Base-by-base conservation (phyloP, 1,140 invertebrate genomes). In the Lerema accius region DNA sequence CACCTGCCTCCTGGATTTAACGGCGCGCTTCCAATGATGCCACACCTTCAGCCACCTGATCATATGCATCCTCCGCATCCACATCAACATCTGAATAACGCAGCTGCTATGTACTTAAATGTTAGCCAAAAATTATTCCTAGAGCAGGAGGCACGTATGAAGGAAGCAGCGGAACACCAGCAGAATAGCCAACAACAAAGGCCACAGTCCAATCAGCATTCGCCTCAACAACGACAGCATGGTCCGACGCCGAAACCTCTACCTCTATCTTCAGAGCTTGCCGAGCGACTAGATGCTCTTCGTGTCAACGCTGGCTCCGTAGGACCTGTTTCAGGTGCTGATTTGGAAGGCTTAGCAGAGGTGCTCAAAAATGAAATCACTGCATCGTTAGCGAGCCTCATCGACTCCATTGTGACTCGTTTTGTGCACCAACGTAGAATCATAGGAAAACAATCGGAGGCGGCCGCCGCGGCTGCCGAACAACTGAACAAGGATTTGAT, bases 301-400 rank as follows among this genome's bases (percentile, higher is more conserved):
- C 92, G 94, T 62, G 93, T 90, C 71, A 93, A 92, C 68, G 92
- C 92, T 14, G 92, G 88, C 66, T 93, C 94, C 9, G 86, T 89
- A 45, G 93, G 93, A 55, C 91, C 94, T 23, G 93, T 95, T 65
- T 94, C 94, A 0, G 94, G 94, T 16, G 92, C 94, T 10, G 97
- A 98, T 79, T 91, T 98, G 0, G 96, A 98, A 87, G 95, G 95
- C 46, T 91, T 98, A 40, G 96, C 96, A 4, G 97, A 98, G 71
- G 94, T 95, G 42, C 92, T 98, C 0, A 98, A 98, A 91, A 94
- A 94, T 32, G 97, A 98, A 92, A 96, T 98, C 60, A 95, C 95
- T 10, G 94, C 96, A 51, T 97, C 95, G 3, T 83, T 98, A 40
- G 94, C 95, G 3, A 95, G 94, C 61, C 91, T 98, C n/a, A 96